phyloP scores from a whole-genome alignment of 2,797 vertebrate genomes.

The Danionella dracula region DNA sequence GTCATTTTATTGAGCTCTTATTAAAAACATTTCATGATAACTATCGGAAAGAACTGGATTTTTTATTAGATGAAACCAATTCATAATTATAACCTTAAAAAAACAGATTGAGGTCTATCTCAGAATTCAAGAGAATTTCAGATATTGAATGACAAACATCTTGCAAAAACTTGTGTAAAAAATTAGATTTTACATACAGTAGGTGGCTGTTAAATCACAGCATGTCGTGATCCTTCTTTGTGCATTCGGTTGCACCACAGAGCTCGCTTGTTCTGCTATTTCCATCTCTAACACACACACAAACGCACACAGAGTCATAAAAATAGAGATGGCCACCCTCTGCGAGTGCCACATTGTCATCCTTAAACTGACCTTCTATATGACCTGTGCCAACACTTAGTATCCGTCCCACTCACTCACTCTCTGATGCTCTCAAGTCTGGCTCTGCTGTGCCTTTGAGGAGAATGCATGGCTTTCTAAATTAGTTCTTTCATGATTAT shows the following conservation, averaged over 20 bases:
- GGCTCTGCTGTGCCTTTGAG: conserved; percentile 7
- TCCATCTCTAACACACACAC: too few relatives aligned
- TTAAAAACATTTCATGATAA: too few relatives aligned
- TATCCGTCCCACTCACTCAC: neutral
- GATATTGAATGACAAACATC: too few relatives aligned
- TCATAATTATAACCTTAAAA: too few relatives aligned
- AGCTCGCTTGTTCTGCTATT: neutral
- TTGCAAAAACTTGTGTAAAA: too few relatives aligned
- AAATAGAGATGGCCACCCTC: conserved; percentile 30
- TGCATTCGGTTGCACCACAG: neutral
- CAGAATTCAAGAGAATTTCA: too few relatives aligned
- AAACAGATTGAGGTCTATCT: too few relatives aligned
- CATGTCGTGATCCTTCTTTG: neutral
- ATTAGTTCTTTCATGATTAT: conserved; percentile 3
- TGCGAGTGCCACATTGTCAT: neutral
- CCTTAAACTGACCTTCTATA: conserved; percentile 29
- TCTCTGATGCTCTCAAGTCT: conserved; percentile 1
- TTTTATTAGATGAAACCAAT: too few relatives aligned
- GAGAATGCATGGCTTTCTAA: neutral
- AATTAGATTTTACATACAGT: too few relatives aligned
- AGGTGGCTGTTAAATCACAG: too few relatives aligned
- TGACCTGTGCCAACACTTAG: conserved; percentile 26
- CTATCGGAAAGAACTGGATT: too few relatives aligned
- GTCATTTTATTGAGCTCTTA: too few relatives aligned
- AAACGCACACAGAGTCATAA: conserved; percentile 2